These are phyloP conservation scores for Hydropsyche tenuis DNA, from an alignment of 1,140 invertebrate species.

Conservation along the genomic window DNA sequence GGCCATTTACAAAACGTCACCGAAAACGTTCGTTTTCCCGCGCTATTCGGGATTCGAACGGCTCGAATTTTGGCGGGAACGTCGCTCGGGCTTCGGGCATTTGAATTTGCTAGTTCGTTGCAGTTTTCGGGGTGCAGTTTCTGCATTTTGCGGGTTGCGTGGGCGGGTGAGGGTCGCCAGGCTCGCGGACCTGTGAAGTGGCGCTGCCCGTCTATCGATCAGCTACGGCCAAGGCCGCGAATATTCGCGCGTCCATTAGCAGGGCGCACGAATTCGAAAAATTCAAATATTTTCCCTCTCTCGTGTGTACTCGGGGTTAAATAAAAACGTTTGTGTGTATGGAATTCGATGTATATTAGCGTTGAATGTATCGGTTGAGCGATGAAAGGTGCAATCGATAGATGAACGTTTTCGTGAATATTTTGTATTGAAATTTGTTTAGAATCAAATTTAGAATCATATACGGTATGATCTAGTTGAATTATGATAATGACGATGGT, in stretches of 20 bases:
- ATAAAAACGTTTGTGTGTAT: too few relatives aligned
- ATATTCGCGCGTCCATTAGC: conserved; percentile 32
- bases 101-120: too few relatives aligned
- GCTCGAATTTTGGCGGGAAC: not conserved
- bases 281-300: not conserved
- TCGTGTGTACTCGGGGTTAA: not conserved
- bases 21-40: not conserved
- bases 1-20: not conserved
- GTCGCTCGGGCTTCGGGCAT: not conserved
- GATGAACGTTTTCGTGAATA: too few relatives aligned
- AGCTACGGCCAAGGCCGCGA: conserved; percentile 38
- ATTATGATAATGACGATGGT: too few relatives aligned
- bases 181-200: conserved; percentile 29
- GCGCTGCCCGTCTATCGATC: conserved; percentile 39
- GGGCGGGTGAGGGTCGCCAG: conserved; percentile 3
- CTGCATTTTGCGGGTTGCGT: not conserved
- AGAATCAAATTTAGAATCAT: too few relatives aligned
- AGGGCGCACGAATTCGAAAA: not conserved
- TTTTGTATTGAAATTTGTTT: too few relatives aligned
- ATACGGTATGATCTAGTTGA: too few relatives aligned
- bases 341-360: too few relatives aligned
- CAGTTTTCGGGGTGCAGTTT: not conserved
- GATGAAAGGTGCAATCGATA: too few relatives aligned
- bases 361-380: too few relatives aligned
- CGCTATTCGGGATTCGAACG: not conserved